Evolutionary conservation across 2,113 vertebrate species (phyloP), one percentile per base, ranked within the genome.

Genomic region (Enhydra lutris): DNA sequence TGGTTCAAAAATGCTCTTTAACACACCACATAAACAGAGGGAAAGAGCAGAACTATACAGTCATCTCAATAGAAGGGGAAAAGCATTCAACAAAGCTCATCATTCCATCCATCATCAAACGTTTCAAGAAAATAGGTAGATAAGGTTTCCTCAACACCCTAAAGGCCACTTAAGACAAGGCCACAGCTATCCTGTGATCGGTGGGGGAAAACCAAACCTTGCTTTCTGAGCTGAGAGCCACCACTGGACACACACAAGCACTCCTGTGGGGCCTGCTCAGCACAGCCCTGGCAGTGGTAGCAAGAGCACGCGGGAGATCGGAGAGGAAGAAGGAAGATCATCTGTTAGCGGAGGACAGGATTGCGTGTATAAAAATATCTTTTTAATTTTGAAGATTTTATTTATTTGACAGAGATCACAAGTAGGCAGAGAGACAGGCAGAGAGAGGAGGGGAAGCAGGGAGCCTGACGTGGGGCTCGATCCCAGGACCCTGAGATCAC

Each of bases 241-340:
- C 42, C 1, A 29, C 14, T 6, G 3, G 42, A 47, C 42, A 31
- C 26, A 47, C 7, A 17, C 7, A 18, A 9, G 15, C 29, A 10
- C 3, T 59, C 50, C 7, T 1, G 1, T 1, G 4, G 1, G 6
- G 11, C 24, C n/a, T 20, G 13, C 42, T 45, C 36, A 45, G 20
- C 34, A 10, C 24, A 18, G 21, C 24, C 0, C 79, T 29, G 91
- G 65, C 6, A 26, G 6, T 7, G 3, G 65, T 23, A 50, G 55
- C 67, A 47, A 63, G 34, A 50, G 55, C 11, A 4, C 0, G 18
- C 6, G 10, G 34, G 80, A 36, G 29, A 52, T 15, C 3, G 11
- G 39, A 36, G 29, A 55, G 63, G 31, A 26, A 82, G 90, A 59
- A 73, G 36, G 18, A n/a, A 9, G 42, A 23, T 26, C 2, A 2